Percentiles rank a stretch among this genome's conserved stretches.
phyloP scores from a whole-genome alignment of 1,140 invertebrate genomes.

The Acyrthosiphon pisum region DNA sequence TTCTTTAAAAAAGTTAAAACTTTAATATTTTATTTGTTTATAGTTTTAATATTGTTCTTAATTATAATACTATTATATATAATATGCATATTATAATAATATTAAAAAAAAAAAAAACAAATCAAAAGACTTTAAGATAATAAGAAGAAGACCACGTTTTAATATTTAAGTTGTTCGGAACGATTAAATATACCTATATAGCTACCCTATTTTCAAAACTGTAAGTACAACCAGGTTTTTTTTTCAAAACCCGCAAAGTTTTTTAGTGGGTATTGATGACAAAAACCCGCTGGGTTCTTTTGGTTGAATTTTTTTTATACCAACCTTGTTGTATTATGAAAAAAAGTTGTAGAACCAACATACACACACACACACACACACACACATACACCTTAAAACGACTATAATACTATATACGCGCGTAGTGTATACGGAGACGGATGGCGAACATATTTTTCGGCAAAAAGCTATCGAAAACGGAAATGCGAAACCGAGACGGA shows the following conservation, averaged over 20 bases:
- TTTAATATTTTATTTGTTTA: no score
- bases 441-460: background rate
- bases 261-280: background rate
- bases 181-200: background rate
- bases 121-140: no score
- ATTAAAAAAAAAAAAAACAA: no score
- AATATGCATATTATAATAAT: no score
- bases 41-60: no score
- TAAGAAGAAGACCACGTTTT: background rate
- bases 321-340: background rate
- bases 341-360: background rate
- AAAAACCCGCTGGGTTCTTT: background rate
- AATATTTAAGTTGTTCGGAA: background rate
- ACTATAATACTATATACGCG: background rate
- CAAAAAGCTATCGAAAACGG: background rate
- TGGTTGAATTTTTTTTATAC: background rate
- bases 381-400: background rate
- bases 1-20: no score
- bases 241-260: background rate
- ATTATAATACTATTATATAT: no score
- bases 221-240: background rate
- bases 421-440: background rate
- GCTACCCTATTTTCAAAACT: background rate
- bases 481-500: background rate
- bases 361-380: background rate